Evolutionary conservation across 2,888 invertebrate species (phyloP).

Genomic region (Nymphalis urticae): DNA sequence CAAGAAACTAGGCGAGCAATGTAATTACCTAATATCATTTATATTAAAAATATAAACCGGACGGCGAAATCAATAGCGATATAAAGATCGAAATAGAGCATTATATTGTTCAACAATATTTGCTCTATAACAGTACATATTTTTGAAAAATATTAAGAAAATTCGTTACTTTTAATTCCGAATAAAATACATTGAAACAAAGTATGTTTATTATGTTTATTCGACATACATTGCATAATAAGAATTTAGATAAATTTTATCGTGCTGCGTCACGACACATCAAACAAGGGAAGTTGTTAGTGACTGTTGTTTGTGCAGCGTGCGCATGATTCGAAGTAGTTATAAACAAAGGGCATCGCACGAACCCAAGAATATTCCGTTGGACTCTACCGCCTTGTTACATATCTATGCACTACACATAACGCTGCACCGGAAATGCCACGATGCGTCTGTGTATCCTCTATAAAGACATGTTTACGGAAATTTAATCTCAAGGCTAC

Average conservation of each 20-base stretch:
- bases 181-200: no score
- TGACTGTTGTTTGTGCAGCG: conserved; percentile 28
- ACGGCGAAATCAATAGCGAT: background rate
- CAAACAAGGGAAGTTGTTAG: conserved; percentile 18
- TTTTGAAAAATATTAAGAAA: background rate
- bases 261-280: conserved; percentile 22
- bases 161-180: no score
- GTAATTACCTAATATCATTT: conserved; percentile 5
- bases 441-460: conserved; percentile 49
- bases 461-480: conserved; percentile 45
- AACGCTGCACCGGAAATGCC: conserved; percentile 62
- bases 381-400: conserved; percentile 60
- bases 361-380: conserved; percentile 70
- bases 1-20: conserved; percentile 18
- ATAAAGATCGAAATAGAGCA: background rate
- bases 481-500: conserved; percentile 36
- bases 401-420: conserved; percentile 46
- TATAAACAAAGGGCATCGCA: conserved; percentile 66
- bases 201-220: background rate
- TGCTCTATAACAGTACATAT: background rate
- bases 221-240: background rate
- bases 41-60: background rate
- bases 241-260: conserved; percentile 8
- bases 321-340: conserved; percentile 35
- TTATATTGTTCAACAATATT: background rate